Percentiles rank a stretch among this genome's conserved stretches.
These are phyloP conservation scores for Cataglyphis altisquamis DNA, from an alignment of 2,888 invertebrate genomes.

Conservation along the genomic window DNA sequence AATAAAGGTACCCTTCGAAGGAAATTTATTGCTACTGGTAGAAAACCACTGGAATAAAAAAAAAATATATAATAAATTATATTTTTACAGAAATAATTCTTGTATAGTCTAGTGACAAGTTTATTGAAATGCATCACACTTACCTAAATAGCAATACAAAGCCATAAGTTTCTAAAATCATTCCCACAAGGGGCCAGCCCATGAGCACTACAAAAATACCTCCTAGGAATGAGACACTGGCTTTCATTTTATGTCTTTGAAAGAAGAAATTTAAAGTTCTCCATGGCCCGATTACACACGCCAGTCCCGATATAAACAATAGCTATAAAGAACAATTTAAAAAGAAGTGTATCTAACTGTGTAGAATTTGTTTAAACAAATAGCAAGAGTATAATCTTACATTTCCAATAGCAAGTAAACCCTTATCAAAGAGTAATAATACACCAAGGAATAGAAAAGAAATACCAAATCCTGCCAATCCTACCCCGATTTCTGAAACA, in stretches of 20 bases:
- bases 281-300: conserved; percentile 98
- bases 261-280: conserved; percentile 99
- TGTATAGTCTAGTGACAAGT: neutral
- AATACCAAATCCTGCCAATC: conserved; percentile 98
- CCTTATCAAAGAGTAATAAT: conserved; percentile 97
- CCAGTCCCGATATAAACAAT: conserved; percentile 97
- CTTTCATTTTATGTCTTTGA: conserved; percentile 97
- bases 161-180: conserved; percentile 98
- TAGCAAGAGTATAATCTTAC: conserved; percentile 88
- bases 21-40: conserved; percentile 98
- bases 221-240: conserved; percentile 95
- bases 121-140: conserved; percentile 61
- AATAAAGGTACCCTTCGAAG: conserved; percentile 96
- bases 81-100: neutral
- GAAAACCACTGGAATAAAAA: conserved; percentile 92
- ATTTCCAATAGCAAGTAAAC: conserved; percentile 99
- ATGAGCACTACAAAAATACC: conserved; percentile 97
- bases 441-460: conserved; percentile 98
- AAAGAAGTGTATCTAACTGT: conserved; percentile 12
- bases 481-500: conserved; percentile 97
- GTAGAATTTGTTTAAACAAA: neutral
- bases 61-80: conserved; percentile 21
- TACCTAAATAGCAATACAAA: conserved; percentile 95
- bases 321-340: conserved; percentile 89
- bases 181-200: conserved; percentile 98